phyloP scores from a whole-genome alignment of 2,888 invertebrate genomes.

The Agrotis clavis region DNA sequence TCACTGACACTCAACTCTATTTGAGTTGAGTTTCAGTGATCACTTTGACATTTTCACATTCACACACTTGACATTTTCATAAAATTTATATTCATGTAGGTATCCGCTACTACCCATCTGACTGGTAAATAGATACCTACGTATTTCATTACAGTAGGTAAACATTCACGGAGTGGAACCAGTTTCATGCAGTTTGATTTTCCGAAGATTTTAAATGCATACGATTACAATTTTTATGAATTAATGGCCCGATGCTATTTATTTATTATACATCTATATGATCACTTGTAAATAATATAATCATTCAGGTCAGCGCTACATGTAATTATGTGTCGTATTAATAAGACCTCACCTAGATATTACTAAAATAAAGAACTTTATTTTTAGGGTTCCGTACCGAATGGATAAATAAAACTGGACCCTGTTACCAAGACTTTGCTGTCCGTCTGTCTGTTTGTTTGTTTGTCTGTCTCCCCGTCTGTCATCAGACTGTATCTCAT shows the following conservation, averaged over 20 bases:
- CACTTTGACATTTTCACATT: too few species aligned
- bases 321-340: slow-evolving; percentile 1
- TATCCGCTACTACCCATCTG: neutral
- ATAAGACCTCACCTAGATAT: neutral
- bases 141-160: neutral
- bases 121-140: neutral
- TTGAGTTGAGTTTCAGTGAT: too few species aligned
- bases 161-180: neutral
- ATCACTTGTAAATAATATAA: slow-evolving; percentile 2
- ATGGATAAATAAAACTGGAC: too few species aligned
- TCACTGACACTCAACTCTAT: too few species aligned
- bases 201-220: neutral
- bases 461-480: too few species aligned
- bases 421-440: too few species aligned
- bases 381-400: too few species aligned
- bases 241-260: neutral
- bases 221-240: neutral
- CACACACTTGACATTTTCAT: too few species aligned
- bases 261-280: slow-evolving; percentile 9
- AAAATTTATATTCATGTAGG: too few species aligned
- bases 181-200: neutral
- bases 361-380: too few species aligned
- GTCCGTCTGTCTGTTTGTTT: too few species aligned
- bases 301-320: neutral
- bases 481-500: too few species aligned